Percentiles rank a stretch among this genome's conserved stretches.
phyloP scores from a whole-genome alignment of 2,888 invertebrate genomes.

The Helicoverpa assulta region DNA sequence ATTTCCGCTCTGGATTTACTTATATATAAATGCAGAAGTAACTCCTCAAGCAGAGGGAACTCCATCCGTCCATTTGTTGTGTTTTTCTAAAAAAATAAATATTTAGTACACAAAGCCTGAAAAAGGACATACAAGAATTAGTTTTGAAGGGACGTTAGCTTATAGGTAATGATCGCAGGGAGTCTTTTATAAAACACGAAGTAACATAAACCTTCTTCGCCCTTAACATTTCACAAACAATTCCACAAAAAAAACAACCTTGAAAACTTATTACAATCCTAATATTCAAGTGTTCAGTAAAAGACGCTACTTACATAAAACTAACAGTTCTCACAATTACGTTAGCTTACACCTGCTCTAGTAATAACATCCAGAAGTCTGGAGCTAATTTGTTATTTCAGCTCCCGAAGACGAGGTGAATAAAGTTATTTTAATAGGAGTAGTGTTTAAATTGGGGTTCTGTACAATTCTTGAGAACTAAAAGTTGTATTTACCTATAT shows the following conservation, averaged over 20 bases:
- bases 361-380: slow-evolving; percentile 74
- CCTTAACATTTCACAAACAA: background rate
- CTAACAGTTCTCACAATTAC: slow-evolving; percentile 59
- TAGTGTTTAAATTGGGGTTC: slow-evolving; percentile 31
- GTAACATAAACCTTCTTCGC: too few species aligned
- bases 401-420: slow-evolving; percentile 32
- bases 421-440: slow-evolving; percentile 45
- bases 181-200: too few species aligned
- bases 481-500: too few species aligned
- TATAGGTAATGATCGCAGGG: too few species aligned
- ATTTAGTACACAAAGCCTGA: too few species aligned
- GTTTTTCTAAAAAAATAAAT: too few species aligned
- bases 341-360: slow-evolving; percentile 68
- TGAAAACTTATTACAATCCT: slow-evolving; percentile 23
- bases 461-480: background rate
- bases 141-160: too few species aligned
- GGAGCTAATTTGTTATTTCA: slow-evolving; percentile 76
- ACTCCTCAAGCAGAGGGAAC: too few species aligned
- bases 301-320: slow-evolving; percentile 49
- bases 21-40: too few species aligned
- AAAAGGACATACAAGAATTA: too few species aligned
- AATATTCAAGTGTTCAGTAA: slow-evolving; percentile 53
- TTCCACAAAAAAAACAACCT: background rate
- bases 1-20: too few species aligned
- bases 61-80: too few species aligned